Evolutionary conservation across 2,113 vertebrate species (phyloP).

Genomic region (Nerophis ophidion): DNA sequence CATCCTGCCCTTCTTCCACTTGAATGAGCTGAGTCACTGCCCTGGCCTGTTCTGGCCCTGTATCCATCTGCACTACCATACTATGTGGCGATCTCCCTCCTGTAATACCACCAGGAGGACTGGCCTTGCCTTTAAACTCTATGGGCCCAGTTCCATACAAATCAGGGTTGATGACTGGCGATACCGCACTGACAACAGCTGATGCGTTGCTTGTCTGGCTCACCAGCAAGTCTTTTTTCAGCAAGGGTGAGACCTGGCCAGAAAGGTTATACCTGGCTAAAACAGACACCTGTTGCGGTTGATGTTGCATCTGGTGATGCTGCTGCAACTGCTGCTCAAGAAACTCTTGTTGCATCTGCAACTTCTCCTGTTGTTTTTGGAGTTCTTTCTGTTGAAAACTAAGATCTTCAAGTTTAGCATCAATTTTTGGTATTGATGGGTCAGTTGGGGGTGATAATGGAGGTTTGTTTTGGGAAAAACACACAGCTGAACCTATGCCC

Average conservation of each 20-base stretch:
- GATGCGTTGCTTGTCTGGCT: conserved; percentile 74
- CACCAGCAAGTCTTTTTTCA: conserved; percentile 85
- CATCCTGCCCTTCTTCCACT: conserved; percentile 75
- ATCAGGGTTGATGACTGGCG: conserved; percentile 68
- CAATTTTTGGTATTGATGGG: conserved; percentile 71
- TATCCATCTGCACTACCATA: conserved; percentile 88
- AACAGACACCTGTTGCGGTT: conserved; percentile 72
- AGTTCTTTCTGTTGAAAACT: conserved; percentile 69
- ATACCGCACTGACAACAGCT: conserved; percentile 63
- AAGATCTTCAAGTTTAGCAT: conserved; percentile 79
- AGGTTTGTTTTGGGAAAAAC: conserved; percentile 83
- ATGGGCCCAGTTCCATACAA: conserved; percentile 72
- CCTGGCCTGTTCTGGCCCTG: conserved; percentile 63
- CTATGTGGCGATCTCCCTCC: conserved; percentile 79
- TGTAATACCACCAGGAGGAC: conserved; percentile 62
- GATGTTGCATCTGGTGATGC: conserved; percentile 71
- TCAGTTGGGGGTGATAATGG: conserved; percentile 60
- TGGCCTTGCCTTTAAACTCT: conserved; percentile 78
- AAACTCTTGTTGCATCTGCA: conserved; percentile 71
- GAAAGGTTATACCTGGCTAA: conserved; percentile 79
- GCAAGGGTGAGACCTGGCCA: conserved; percentile 69
- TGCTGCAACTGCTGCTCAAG: conserved; percentile 76
- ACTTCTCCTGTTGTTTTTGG: conserved; percentile 72
- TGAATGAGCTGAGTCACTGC: conserved; percentile 85
- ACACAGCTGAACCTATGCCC: conserved; percentile 83